Conservation (phyloP, 2,888 invertebrate genomes). For the Drosophila siamana region DNA sequence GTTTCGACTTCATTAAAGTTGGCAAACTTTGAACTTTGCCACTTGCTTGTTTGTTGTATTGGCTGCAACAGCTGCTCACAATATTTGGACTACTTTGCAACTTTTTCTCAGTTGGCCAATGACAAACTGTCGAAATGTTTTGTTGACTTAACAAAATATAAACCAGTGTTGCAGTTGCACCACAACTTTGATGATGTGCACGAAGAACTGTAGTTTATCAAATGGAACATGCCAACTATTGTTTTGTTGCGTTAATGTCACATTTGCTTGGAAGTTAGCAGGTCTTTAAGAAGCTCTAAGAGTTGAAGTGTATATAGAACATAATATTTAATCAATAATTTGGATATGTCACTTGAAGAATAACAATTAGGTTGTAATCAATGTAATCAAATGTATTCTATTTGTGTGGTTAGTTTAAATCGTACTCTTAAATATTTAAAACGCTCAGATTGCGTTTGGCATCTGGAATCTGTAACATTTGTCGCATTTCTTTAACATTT, state of each 20-base stretch:
- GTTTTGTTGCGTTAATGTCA: too few relatives aligned
- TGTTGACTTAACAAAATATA: slow-evolving; percentile 25
- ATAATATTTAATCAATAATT: too few relatives aligned
- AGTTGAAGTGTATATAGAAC: too few relatives aligned
- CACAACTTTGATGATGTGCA: slow-evolving; percentile 2
- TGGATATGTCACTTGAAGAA: too few relatives aligned
- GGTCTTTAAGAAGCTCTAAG: too few relatives aligned
- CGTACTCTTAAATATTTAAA: not conserved
- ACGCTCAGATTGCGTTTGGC: slow-evolving; percentile 36
- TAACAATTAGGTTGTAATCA: too few relatives aligned
- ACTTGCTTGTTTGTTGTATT: slow-evolving; percentile 28
- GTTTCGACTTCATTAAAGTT: slow-evolving; percentile 63
- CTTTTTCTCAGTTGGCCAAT: slow-evolving; percentile 36
- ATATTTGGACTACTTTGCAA: slow-evolving; percentile 42
- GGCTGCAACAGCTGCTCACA: slow-evolving; percentile 54
- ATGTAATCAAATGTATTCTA: too few relatives aligned
- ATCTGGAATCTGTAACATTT: slow-evolving; percentile 59
- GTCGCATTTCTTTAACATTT: slow-evolving; percentile 40
- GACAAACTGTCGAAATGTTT: slow-evolving; percentile 60
- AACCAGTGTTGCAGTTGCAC: slow-evolving; percentile 21
- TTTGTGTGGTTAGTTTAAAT: too few relatives aligned
- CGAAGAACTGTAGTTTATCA: slow-evolving; percentile 1
- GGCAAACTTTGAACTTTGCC: slow-evolving; percentile 55
- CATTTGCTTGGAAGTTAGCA: too few relatives aligned
- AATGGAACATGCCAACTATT: not conserved